Base-by-base conservation (phyloP, 2,113 vertebrate genomes). In the Nothobranchius furzeri region DNA sequence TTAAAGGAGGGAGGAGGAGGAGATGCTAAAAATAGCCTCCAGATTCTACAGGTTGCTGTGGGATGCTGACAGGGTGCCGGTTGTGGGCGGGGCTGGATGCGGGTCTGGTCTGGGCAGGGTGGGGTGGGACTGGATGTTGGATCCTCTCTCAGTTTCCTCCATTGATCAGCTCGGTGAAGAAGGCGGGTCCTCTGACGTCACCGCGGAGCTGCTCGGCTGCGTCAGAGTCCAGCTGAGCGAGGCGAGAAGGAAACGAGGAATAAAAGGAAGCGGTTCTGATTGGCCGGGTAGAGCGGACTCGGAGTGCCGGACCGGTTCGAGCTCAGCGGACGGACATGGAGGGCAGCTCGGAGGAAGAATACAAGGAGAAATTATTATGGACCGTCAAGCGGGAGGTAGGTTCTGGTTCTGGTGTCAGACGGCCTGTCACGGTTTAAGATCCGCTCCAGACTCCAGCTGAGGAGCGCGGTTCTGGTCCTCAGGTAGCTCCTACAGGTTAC, bases 341-440 rank as follows among this genome's bases (percentile, higher is more conserved):
- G 89, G 93, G 93, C 68, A 64, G 84, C 87, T 86, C 94, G 14
- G 94, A 93, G 81, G 92, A 95, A 76, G 94, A 94, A 40, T 85
- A 90, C 82, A 96, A 96, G 88, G 95, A 98, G 74, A 95, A 94
- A 86, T 88, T 98, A 87, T 87, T 97, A 55, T 96, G 96, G 96
- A 96, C 92, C 90, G 96, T 96, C 55, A 98, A 96, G 64, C 94
- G 95, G 70, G 95, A 96, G 95, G 96, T 96, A 91, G 69, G 90
- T 76, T 30, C 42, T 10, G 69, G 90, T 76, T 30, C 42, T 10
- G 47, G 7, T 20, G 40, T 17, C 9, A 37, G 24, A 36, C 68
- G 69, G 59, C 63, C 52, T 20, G 20, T 30, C 30, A 30, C 35
- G 0, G 37, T 40, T 40, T 40, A 4, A 40, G 1, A 40, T 40